These are phyloP conservation scores for Coelopa pilipes DNA, from an alignment of 2,888 invertebrate genomes.

Conservation along the genomic window DNA sequence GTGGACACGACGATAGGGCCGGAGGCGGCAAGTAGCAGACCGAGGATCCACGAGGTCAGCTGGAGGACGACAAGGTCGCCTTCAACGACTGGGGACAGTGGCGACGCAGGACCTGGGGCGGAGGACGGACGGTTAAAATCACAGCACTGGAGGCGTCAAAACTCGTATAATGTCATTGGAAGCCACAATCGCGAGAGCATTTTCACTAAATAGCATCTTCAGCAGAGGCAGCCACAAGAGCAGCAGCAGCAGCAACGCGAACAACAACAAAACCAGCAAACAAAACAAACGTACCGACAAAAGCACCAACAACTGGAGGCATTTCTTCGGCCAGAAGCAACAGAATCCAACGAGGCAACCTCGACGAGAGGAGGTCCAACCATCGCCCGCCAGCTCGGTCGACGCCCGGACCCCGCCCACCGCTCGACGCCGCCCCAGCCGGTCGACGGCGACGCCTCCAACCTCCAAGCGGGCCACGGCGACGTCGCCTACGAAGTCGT, in stretches of 20 bases:
- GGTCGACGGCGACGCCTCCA: neutral
- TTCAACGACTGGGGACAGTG: neutral
- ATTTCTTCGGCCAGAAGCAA: neutral
- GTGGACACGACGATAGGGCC: no score
- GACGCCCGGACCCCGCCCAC: neutral
- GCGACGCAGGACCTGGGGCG: neutral
- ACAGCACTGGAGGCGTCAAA: constrained; percentile 20
- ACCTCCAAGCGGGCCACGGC: neutral
- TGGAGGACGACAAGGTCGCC: constrained; percentile 7
- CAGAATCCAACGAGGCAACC: neutral
- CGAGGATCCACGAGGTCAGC: no score
- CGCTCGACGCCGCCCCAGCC: no score
- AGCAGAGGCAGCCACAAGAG: neutral
- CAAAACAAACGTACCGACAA: constrained; percentile 1
- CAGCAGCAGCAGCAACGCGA: constrained; percentile 14
- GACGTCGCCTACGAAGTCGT: neutral
- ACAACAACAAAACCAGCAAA: constrained; percentile 16
- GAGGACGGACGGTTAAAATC: neutral
- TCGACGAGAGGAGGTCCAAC: neutral
- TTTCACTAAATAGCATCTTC: constrained; percentile 20
- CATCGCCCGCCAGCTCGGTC: neutral
- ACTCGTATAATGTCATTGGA: constrained; percentile 40
- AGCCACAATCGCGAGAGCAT: constrained; percentile 23
- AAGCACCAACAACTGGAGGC: neutral
- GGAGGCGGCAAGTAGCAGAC: no score